Base-by-base conservation (phyloP, 2,888 invertebrate genomes). In the Willowsia nigromaculata region DNA sequence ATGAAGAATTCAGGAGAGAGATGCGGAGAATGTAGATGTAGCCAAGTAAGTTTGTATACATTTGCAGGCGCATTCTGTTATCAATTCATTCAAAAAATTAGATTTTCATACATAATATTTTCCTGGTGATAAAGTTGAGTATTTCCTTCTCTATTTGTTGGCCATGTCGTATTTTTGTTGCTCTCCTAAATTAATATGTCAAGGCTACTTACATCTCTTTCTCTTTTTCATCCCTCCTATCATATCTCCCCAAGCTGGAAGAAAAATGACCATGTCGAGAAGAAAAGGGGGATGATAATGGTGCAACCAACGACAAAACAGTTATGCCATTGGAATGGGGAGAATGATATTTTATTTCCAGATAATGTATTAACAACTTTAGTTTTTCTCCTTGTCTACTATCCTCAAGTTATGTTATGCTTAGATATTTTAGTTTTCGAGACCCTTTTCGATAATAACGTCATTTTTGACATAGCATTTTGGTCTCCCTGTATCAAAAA, bases 111-210 rank as follows among this genome's bases (percentile, higher is more conserved):
- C 33, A 43, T 74, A 85, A 80, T 80, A 68, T 80, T 76, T 80
- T 80, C n/a, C 53, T 68, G 68, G 56, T 86, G 80, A 80, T 80
- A 80, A 65, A 86, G 80, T 80, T 65, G 85, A 78, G 85, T 50
- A 56, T 85, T 80, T 86, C 62, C 25, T 68, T 53, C 62, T 78
- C 50, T 30, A 15, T 30, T 74, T 30, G 68, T n/a, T n/a, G 80
- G 86, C 80, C 53, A 86, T 80, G 86, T 80, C 86, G 37, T 80
- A 65, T 80, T 71, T 68, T 71, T 80, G n/a, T n/a, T 86, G 68
- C 78, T 80, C 86, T 33, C 30, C 86, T 78, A 43, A 86, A 86
- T 86, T 80, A 86, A 86, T 80, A 86, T 86, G 86, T 86, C 86
- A 86, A 80, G 86, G 86, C 78, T 86, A 86, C 56, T 86, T 86